Conservation (phyloP, 2,888 invertebrate genomes). For the Dusona sp. region DNA sequence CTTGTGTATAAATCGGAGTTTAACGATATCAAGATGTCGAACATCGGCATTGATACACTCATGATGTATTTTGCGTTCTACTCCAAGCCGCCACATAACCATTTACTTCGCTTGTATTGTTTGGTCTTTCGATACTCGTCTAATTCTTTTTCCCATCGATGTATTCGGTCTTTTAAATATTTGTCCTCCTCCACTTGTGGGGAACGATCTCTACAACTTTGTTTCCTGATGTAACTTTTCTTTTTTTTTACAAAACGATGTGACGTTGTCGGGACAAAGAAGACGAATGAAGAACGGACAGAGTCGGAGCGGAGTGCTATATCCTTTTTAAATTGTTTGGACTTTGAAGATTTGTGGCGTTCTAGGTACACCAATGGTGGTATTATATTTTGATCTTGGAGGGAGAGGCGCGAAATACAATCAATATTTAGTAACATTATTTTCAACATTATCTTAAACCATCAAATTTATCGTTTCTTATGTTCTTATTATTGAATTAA, state of each 20-base stretch:
- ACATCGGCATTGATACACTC: background rate
- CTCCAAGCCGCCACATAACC: background rate
- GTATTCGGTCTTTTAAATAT: conserved; percentile 1
- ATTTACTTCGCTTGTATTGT: conserved; percentile 2
- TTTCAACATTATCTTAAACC: too few species aligned
- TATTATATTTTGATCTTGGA: background rate
- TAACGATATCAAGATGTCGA: too few species aligned
- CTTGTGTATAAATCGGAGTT: too few species aligned
- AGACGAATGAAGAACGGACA: background rate
- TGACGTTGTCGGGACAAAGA: background rate
- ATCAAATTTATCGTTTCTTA: too few species aligned
- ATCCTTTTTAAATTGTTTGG: background rate
- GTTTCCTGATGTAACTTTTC: background rate
- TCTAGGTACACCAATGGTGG: background rate
- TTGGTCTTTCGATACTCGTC: background rate
- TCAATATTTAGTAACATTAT: background rate
- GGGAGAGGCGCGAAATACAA: background rate
- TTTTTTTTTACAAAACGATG: background rate
- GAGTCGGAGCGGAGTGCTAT: background rate
- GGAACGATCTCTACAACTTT: background rate
- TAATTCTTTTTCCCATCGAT: background rate
- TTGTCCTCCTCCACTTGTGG: background rate
- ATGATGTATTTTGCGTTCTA: too few species aligned
- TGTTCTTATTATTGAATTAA: too few species aligned
- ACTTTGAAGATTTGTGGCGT: background rate